Evolutionary conservation across 2,888 invertebrate genomes (phyloP), one percentile per base, ranked within the genome.

Genomic region (Micoletzkya japonica): DNA sequence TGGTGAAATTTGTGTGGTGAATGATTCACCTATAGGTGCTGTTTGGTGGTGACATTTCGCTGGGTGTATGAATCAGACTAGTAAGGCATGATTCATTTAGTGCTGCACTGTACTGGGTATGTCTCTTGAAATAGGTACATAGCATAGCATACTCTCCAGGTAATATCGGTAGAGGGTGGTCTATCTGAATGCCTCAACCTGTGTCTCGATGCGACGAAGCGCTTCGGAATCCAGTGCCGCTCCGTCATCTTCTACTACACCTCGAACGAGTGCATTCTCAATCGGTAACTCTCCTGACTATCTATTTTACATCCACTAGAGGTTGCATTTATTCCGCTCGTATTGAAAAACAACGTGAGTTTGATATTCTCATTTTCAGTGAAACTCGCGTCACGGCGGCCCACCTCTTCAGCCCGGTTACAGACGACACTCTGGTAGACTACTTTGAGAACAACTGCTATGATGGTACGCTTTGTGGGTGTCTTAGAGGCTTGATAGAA

Each of bases 361-460:
- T 52, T 14, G 52, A 52, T 6, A 52, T 4, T 32, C 14, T 32
- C 2, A 26, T 17, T 6, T 39, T 37, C 50, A 63, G 64, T 7
- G 67, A 67, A n/a, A 67, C 67, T 2, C 37, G 57, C 1, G 24
- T 24, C 1, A 67, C 67, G 4, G 57, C 32, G 0, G 57, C 67
- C 17, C 30, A 28, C 14, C 67, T 67, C 14, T 67, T 67, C 44
- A 39, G 39, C 0, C 57, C 67, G 34, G 77, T 80, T 32, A 78
- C 74, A 0, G 72, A 76, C 26, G 79, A 78, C 26, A 75, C 78
- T 4, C 34, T 80, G 17, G 84, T 85, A 24, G 85, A 85, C 71
- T 85, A 85, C 69, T 85, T 85, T 44, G 85, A 85, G 68, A 85
- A 82, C 71, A 80, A 81, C 66, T 85, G 85, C 70, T 76, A 74